Conservation (phyloP, 1,140 invertebrate species). For the Drosophila pseudoananassae region DNA sequence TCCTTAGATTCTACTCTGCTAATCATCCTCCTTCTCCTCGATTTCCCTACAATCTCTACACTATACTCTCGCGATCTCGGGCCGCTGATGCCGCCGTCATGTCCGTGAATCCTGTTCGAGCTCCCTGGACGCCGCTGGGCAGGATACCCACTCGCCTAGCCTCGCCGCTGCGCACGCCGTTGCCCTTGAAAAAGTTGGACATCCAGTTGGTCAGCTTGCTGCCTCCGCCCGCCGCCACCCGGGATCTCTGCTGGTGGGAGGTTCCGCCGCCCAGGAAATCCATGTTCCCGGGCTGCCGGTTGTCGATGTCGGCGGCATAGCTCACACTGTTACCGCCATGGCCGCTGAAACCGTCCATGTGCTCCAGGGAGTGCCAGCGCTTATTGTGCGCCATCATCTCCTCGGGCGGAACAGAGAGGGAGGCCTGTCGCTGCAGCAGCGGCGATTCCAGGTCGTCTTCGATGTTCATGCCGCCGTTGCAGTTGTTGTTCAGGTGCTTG, state of each 20-base stretch:
- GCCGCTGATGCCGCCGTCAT: constrained; percentile 55
- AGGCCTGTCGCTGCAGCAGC: constrained; percentile 85
- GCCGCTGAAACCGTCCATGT: constrained; percentile 85
- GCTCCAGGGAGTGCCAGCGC: constrained; percentile 91
- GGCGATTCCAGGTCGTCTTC: constrained; percentile 85
- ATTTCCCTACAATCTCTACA: constrained; percentile 48
- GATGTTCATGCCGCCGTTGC: constrained; percentile 83
- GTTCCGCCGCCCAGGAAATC: constrained; percentile 25
- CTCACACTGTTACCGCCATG: constrained; percentile 82
- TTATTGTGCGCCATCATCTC: constrained; percentile 86
- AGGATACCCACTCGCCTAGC: constrained; percentile 69
- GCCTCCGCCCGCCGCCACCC: constrained; percentile 6
- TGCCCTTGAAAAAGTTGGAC: constrained; percentile 60
- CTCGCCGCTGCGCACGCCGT: constrained; percentile 51
- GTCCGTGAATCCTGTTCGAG: constrained; percentile 68
- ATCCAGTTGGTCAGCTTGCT: constrained; percentile 64
- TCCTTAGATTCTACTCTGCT: constrained; percentile 15
- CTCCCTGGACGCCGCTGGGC: constrained; percentile 63
- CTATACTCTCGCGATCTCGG: constrained; percentile 83
- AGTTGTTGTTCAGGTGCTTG: constrained; percentile 85
- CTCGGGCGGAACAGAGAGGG: constrained; percentile 84
- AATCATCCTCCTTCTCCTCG: constrained; percentile 4
- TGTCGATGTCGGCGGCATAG: constrained; percentile 75
- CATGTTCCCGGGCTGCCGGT: constrained; percentile 25
- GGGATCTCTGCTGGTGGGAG: constrained; percentile 30